These are phyloP conservation scores for Rhinogobio ventralis DNA, from an alignment of 2,797 vertebrate genomes.

Conservation along the genomic window DNA sequence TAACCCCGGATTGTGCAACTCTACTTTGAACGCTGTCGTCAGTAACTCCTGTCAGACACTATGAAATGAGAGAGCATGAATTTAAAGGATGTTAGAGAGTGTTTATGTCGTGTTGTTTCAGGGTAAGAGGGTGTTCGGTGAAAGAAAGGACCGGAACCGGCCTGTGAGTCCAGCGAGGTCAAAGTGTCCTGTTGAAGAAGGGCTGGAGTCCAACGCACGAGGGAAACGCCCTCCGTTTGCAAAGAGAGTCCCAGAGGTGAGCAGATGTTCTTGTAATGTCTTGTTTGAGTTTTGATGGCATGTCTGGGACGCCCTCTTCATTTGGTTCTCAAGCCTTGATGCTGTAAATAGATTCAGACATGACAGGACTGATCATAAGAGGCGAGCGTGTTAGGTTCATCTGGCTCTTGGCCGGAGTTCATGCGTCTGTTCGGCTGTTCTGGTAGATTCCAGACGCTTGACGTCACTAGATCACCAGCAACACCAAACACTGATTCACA, in stretches of 20 bases:
- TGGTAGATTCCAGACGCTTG: slow-evolving; percentile 11
- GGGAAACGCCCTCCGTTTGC: slow-evolving; percentile 74
- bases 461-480: neutral
- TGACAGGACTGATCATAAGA: slow-evolving; percentile 70
- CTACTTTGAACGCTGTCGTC: neutral
- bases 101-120: slow-evolving; percentile 63
- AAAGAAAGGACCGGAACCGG: slow-evolving; percentile 74
- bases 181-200: slow-evolving; percentile 70
- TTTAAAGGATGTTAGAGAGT: slow-evolving; percentile 4
- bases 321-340: slow-evolving; percentile 48
- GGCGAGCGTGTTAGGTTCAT: slow-evolving; percentile 44
- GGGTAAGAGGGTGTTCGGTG: slow-evolving; percentile 90
- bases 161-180: slow-evolving; percentile 59
- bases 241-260: slow-evolving; percentile 81
- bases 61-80: neutral
- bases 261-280: slow-evolving; percentile 20
- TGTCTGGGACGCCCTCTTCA: slow-evolving; percentile 11
- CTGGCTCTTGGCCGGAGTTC: slow-evolving; percentile 3
- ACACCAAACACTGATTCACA: neutral
- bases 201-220: slow-evolving; percentile 69
- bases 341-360: slow-evolving; percentile 81
- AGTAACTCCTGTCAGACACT: neutral
- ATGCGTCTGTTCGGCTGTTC: slow-evolving; percentile 13
- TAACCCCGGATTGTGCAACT: neutral
- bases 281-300: neutral